Evolutionary conservation across 2,888 invertebrate genomes (phyloP).

Genomic region (Archips xylosteana): DNA sequence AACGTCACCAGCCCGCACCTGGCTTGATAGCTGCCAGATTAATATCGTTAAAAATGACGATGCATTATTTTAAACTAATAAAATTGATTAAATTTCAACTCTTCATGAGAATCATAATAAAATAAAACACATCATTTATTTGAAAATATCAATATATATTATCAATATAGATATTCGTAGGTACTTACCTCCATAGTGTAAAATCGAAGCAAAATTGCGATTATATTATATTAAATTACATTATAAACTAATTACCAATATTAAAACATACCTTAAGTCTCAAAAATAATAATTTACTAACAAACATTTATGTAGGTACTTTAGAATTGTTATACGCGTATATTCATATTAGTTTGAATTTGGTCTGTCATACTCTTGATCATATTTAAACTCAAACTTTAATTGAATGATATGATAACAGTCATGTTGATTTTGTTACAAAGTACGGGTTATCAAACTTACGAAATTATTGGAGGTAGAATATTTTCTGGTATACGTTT

Average conservation of each 20-base stretch:
- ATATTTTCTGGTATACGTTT: background rate
- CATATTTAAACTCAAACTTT: background rate
- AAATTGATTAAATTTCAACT: background rate
- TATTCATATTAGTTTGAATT: conserved; percentile 8
- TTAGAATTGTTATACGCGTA: conserved; percentile 23
- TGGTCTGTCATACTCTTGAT: background rate
- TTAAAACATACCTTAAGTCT: conserved; percentile 83
- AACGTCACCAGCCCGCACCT: conserved; percentile 52
- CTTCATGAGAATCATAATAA: background rate
- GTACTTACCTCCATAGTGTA: conserved; percentile 69
- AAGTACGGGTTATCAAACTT: background rate
- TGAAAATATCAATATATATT: conserved; percentile 70
- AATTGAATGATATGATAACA: background rate
- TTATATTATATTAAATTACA: conserved; percentile 80
- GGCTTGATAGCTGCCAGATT: conserved; percentile 25
- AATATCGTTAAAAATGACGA: background rate
- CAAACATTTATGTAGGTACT: conserved; percentile 65
- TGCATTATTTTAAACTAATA: background rate
- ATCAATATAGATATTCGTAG: conserved; percentile 72
- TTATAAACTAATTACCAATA: conserved; percentile 82
- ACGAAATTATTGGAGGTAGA: conserved; percentile 16
- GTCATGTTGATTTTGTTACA: conserved; percentile 4
- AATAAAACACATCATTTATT: conserved; percentile 58
- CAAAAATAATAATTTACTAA: conserved; percentile 86
- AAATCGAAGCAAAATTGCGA: conserved; percentile 73